Evolutionary conservation across 2,888 invertebrate genomes (phyloP), one percentile per base, ranked within the genome.

Genomic region (Archips xylosteana): DNA sequence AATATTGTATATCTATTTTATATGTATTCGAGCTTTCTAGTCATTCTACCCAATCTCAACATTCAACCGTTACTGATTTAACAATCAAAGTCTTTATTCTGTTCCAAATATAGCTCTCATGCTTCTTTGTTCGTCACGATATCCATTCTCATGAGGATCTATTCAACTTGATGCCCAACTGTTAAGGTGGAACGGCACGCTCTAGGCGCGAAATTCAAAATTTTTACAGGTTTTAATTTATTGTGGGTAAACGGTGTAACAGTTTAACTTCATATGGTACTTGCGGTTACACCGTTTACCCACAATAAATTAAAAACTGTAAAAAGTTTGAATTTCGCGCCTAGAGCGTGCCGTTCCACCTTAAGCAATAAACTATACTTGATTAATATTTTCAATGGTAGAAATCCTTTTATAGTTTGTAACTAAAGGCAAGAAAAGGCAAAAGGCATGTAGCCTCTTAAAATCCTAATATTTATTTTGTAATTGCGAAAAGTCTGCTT

Each of bases 31-130:
- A 51, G 15, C 51, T 54, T 9, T 23, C 54, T 15, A 54, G 32
- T 57, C 12, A 10, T 23, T 54, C 23, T 54, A 54, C 23, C 51
- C 54, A 54, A 54, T 54, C 32, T 32, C 57, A 12, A 57, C 32
- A 57, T 57, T 32, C 57, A 32, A 57, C 32, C 57, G 32, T 4
- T 57, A 32, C 57, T 57, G 57, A 57, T 57, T 57, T 39, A 68
- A 12, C 34, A 36, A 60, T 34, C 57, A 32, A 57, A 51, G 60
- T 47, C 12, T 68, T 60, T 60, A 68, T 68, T 60, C 67, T 60
- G 42, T 63, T 62, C 70, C 62, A 62, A 70, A 70, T 62, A 63
- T 42, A 42, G 51, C 42, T 8, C 34, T 39, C 39, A 6, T 51
- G 59, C 8, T 32, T 32, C 62, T 63, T 70, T 63, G 62, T 70